Base-by-base conservation (phyloP, 2,113 vertebrate genomes). In the Phrynocephalus versicolor region DNA sequence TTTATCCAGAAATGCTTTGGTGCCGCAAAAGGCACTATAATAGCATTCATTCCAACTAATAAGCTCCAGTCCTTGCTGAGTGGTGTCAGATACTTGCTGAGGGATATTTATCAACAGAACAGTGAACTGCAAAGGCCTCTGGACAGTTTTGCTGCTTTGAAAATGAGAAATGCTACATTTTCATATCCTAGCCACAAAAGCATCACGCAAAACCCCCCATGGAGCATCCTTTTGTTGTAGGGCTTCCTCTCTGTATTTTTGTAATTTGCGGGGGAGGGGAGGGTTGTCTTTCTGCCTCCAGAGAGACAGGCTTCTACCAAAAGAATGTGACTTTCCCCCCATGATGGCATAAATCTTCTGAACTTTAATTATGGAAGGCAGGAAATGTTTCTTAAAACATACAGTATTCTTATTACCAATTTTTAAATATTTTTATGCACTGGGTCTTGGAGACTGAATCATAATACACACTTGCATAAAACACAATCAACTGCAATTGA, bases 21-120 rank as follows among this genome's bases (percentile, higher is more conserved):
- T 35, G n/a, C 77, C 74, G 77, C 60, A 88, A 84, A 88, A 80
- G 45, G 45, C 35, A 41, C 74, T 80, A 84, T 67, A 88, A 88
- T 80, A 75, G 82, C 60, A 84, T 84, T 81, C 60, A 74, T 88
- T 88, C 60, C 82, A 41, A 60, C 82, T 88, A 84, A 88, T 88
- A 88, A 84, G 77, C 60, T 18, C 76, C 60, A 73, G 45, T 84
- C 77, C 84, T 84, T 84, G 76, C 87, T 84, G 58, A 84, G 76
- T 33, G 74, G 76, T 67, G 60, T 79, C 86, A 88, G 60, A 80
- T 39, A 60, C 82, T 88, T 45, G 62, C 87, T 84, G 45, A 18
- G 60, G 87, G 87, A 75, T 88, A 88, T 88, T 88, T 88, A 84
- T 88, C 87, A 88, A 84, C 76, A 84, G 45, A 84, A 88, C 87